Base-by-base conservation (phyloP, 2,888 invertebrate genomes). In the Gryllus longicercus region DNA sequence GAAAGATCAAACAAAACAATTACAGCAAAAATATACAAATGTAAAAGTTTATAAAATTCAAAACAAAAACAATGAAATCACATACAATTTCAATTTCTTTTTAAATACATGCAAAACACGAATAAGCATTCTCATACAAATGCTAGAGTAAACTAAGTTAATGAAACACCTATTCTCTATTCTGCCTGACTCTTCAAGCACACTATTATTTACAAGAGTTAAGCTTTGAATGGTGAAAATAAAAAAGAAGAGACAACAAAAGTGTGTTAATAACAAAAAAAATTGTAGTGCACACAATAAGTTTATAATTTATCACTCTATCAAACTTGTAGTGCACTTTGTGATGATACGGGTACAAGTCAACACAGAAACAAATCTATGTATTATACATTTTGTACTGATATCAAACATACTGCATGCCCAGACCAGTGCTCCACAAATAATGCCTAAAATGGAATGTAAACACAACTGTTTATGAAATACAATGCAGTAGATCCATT, bases 41-140 rank as follows among this genome's bases (percentile, higher is more conserved):
- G 63, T 38, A 63, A 63, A 63, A 63, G 63, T 63, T 63, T 63
- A 63, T 63, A 63, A 63, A 63, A 63, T 63, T 63, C 63, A 63
- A 63, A 63, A 63, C 63, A 63, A 63, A 63, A 63, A 63, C 63
- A 63, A 63, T 63, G 16, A 63, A 63, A 63, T 18, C n/a, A 63
- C n/a, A 18, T n/a, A 63, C 63, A 63, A 63, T n/a, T 63, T 63
- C 12, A 18, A 10, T 38, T 38, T 38, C 38, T 38, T 63, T 63
- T 63, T 63, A 18, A 63, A 63, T 63, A 63, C 63, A 63, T 63
- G 63, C 63, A 63, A 63, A 63, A 63, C 63, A 63, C 63, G n/a
- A 18, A 63, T 38, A 63, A 63, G 63, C 63, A 63, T 63, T n/a
- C 63, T 63, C 63, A 63, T 63, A 63, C 63, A 63, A 63, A 63